phyloP scores from a whole-genome alignment of 2,797 vertebrate genomes.

The Helostoma temminkii region DNA sequence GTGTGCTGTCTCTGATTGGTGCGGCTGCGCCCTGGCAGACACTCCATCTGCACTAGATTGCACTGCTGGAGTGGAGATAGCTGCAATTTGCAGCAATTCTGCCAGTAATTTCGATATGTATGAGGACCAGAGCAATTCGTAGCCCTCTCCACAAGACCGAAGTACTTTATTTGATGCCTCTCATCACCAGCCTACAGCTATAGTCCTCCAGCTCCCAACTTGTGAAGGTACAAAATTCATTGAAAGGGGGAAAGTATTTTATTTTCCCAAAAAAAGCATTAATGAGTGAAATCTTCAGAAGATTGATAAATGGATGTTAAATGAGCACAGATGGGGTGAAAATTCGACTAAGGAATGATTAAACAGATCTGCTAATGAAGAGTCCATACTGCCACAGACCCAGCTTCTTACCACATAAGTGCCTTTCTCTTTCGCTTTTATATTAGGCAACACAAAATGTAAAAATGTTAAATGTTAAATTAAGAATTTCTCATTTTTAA shows the following conservation, averaged over 20 bases:
- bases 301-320: slow-evolving; percentile 50
- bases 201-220: slow-evolving; percentile 40
- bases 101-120: slow-evolving; percentile 78
- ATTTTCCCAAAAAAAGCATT: slow-evolving; percentile 51
- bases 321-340: slow-evolving; percentile 62
- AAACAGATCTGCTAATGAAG: slow-evolving; percentile 36
- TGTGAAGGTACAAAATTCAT: slow-evolving; percentile 27
- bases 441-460: slow-evolving; percentile 44
- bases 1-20: slow-evolving; percentile 64
- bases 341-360: slow-evolving; percentile 60
- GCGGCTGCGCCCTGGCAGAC: slow-evolving; percentile 64
- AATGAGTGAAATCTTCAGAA: slow-evolving; percentile 48
- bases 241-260: slow-evolving; percentile 42
- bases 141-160: slow-evolving; percentile 59
- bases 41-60: slow-evolving; percentile 77
- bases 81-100: slow-evolving; percentile 80
- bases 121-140: slow-evolving; percentile 68
- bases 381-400: slow-evolving; percentile 8
- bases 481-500: slow-evolving; percentile 51
- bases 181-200: slow-evolving; percentile 59
- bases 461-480: too few species aligned
- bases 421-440: slow-evolving; percentile 37
- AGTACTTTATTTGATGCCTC: slow-evolving; percentile 71
- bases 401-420: slow-evolving; percentile 8
- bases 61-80: slow-evolving; percentile 74